Evolutionary conservation across 2,113 vertebrate genomes (phyloP).

Genomic region (Cynoglossus semilaevis): DNA sequence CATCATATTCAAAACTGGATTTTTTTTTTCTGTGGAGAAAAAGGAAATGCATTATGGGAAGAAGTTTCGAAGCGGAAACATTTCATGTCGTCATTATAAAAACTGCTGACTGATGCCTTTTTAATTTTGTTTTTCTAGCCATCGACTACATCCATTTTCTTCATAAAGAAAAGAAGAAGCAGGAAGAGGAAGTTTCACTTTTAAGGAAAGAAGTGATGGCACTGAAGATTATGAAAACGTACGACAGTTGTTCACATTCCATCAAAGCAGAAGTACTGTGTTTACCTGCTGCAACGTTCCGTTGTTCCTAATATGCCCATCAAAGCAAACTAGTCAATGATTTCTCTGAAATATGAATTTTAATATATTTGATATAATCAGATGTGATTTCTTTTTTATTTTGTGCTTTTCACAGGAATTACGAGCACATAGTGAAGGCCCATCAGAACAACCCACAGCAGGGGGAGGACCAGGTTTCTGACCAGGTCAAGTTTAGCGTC

Average conservation of each 20-base stretch:
- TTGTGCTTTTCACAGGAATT: conserved; percentile 80
- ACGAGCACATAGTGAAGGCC: conserved; percentile 97
- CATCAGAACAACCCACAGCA: conserved; percentile 93
- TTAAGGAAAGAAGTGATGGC: conserved; percentile 95
- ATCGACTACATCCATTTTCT: conserved; percentile 99
- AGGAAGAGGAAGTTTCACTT: conserved; percentile 92
- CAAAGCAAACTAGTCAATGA: too few species aligned
- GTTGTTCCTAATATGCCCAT: too few species aligned
- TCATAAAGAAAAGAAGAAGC: conserved; percentile 99
- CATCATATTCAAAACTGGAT: too few species aligned
- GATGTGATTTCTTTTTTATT: too few species aligned
- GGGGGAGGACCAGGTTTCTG: conserved; percentile 89
- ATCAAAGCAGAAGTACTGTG: too few species aligned
- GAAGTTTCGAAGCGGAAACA: too few species aligned
- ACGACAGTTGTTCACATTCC: conserved; percentile 57
- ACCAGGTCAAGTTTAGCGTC: conserved; percentile 94
- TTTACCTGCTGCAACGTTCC: too few species aligned
- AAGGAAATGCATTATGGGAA: too few species aligned
- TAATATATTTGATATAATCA: too few species aligned
- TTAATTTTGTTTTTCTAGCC: conserved; percentile 70
- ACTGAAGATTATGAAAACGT: conserved; percentile 99
- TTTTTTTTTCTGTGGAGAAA: too few species aligned
- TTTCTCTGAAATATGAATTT: too few species aligned
- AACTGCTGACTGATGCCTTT: conserved; percentile 11
- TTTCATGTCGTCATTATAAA: too few species aligned